Evolutionary conservation across 2,888 invertebrate genomes (phyloP).

Genomic region (Diaprepes abbreviatus): DNA sequence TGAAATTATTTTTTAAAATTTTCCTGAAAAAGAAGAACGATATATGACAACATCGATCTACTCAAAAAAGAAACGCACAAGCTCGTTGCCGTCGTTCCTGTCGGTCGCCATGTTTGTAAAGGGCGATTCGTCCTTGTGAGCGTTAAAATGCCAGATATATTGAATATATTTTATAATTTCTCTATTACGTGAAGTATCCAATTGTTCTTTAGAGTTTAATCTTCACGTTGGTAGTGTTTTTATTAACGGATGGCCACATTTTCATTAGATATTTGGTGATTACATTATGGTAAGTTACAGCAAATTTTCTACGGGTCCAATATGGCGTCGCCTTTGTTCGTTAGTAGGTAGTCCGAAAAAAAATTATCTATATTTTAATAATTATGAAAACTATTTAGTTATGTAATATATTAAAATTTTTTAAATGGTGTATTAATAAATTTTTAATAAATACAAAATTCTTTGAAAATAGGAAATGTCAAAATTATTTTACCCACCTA

Average conservation of each 20-base stretch:
- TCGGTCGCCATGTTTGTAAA: conserved; percentile 71
- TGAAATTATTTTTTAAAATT: no score
- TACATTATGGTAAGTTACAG: conserved; percentile 75
- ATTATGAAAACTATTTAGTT: background rate
- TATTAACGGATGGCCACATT: conserved; percentile 71
- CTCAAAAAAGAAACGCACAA: conserved; percentile 21
- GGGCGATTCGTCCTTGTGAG: conserved; percentile 67
- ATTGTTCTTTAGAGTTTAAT: conserved; percentile 68
- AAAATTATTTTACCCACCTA: conserved; percentile 1
- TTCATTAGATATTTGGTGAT: conserved; percentile 75
- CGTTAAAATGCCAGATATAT: conserved; percentile 69
- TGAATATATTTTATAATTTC: conserved; percentile 69
- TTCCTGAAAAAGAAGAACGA: background rate
- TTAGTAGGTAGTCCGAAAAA: background rate
- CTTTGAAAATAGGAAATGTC: conserved; percentile 3
- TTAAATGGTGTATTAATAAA: background rate
- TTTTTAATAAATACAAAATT: background rate
- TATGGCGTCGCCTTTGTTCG: conserved; percentile 66
- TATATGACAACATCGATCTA: conserved; percentile 13
- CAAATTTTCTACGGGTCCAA: conserved; percentile 68
- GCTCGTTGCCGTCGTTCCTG: conserved; percentile 26
- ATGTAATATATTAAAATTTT: background rate
- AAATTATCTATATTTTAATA: no score
- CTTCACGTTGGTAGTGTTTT: conserved; percentile 67
- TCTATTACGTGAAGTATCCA: conserved; percentile 71